phyloP scores from a whole-genome alignment of 2,888 invertebrate genomes.

The Agonopterix alstromeriana region DNA sequence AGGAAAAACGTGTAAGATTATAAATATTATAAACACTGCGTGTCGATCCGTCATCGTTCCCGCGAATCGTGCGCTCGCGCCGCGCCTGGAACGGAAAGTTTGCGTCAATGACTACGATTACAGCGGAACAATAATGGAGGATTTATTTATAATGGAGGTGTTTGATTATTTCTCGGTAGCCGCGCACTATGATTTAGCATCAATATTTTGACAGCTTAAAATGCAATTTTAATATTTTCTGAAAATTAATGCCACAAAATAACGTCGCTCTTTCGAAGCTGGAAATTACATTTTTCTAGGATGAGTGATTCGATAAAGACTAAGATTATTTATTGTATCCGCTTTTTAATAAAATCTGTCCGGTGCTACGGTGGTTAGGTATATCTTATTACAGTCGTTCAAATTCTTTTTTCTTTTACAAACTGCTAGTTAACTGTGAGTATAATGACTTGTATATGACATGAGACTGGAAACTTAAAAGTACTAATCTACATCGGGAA shows the following conservation, averaged over 20 bases:
- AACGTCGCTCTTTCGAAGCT: too few relatives aligned
- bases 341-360: too few relatives aligned
- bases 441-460: too few relatives aligned
- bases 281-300: too few relatives aligned
- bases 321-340: too few relatives aligned
- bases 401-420: too few relatives aligned
- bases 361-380: too few relatives aligned
- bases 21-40: conserved; percentile 5
- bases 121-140: conserved; percentile 12
- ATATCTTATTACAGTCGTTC: too few relatives aligned
- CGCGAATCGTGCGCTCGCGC: conserved; percentile 23
- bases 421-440: too few relatives aligned
- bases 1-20: conserved; percentile 4
- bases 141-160: not conserved
- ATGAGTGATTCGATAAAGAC: too few relatives aligned
- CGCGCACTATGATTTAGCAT: not conserved
- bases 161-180: not conserved
- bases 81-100: conserved; percentile 13
- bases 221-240: not conserved
- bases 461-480: too few relatives aligned
- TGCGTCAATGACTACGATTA: conserved; percentile 17
- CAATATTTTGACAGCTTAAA: not conserved
- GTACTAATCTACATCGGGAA: not conserved
- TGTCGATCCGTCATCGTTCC: conserved; percentile 28
- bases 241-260: not conserved